These are phyloP conservation scores for Brachionus koreanus DNA, from an alignment of 1,140 invertebrate species.

Conservation along the genomic window DNA sequence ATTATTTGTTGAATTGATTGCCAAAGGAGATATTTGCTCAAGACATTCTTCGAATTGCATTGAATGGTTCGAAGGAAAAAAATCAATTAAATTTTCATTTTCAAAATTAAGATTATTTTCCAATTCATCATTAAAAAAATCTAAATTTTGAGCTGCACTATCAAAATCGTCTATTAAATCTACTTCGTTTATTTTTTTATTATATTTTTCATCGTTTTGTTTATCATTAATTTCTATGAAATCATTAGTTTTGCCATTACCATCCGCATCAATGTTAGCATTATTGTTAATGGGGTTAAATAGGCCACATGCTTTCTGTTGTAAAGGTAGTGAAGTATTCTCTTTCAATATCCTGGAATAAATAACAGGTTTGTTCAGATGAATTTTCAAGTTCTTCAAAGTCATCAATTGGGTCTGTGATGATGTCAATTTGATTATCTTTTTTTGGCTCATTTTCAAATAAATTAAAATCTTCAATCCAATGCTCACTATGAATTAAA, in stretches of 20 bases:
- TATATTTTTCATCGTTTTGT: neutral
- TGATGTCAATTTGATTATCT: neutral
- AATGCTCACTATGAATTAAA: neutral
- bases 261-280: neutral
- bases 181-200: neutral
- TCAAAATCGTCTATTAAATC: neutral
- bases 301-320: constrained; percentile 37
- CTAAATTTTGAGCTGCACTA: neutral
- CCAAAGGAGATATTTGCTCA: neutral
- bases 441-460: neutral
- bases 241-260: neutral
- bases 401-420: neutral
- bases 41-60: neutral
- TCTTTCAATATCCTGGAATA: neutral
- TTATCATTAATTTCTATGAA: neutral
- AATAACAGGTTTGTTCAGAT: neutral
- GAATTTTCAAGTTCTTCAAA: neutral
- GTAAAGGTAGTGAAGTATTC: constrained; percentile 5
- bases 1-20: neutral
- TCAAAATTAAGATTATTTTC: neutral
- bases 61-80: neutral
- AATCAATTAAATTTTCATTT: neutral
- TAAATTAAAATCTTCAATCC: neutral
- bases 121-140: neutral
- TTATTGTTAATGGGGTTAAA: neutral